A percentile compares a stretch with the other conserved stretches of the same genome.
Evolutionary conservation across 2,888 invertebrate genomes (phyloP).

Genomic region (Melanargia galathea): DNA sequence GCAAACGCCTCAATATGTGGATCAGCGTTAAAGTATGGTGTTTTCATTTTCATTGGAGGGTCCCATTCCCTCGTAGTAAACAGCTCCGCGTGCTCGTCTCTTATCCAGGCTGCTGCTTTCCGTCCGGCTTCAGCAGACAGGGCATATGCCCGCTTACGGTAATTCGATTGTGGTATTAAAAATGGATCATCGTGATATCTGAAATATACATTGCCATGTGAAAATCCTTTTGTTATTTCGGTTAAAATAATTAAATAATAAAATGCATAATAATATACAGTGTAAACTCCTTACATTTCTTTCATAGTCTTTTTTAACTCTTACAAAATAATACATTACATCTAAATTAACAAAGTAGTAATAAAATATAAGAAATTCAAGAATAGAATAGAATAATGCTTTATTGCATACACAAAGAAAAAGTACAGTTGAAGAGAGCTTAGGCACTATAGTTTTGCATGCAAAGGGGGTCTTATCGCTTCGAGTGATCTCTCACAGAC

Average conservation of each 20-base stretch:
- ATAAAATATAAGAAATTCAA: background rate
- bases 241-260: background rate
- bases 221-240: background rate
- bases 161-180: conserved; percentile 89
- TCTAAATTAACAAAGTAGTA: background rate
- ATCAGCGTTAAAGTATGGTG: conserved; percentile 79
- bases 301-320: no score
- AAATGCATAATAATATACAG: no score
- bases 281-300: no score
- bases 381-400: no score
- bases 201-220: conserved; percentile 31
- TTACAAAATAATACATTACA: no score
- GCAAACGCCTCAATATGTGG: conserved; percentile 86
- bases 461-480: no score
- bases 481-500: no score
- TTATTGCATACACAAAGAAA: no score
- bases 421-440: no score
- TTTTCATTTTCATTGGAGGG: conserved; percentile 81
- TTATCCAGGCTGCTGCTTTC: conserved; percentile 92
- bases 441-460: no score
- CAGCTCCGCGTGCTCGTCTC: conserved; percentile 86
- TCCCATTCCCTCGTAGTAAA: conserved; percentile 85
- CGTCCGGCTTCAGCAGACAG: conserved; percentile 92
- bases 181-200: conserved; percentile 95
- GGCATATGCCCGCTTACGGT: conserved; percentile 86